A percentile compares a stretch with the other conserved stretches of the same genome.
Evolutionary conservation across 1,140 invertebrate genomes (phyloP).

Genomic region (Penaeus vannamei): DNA sequence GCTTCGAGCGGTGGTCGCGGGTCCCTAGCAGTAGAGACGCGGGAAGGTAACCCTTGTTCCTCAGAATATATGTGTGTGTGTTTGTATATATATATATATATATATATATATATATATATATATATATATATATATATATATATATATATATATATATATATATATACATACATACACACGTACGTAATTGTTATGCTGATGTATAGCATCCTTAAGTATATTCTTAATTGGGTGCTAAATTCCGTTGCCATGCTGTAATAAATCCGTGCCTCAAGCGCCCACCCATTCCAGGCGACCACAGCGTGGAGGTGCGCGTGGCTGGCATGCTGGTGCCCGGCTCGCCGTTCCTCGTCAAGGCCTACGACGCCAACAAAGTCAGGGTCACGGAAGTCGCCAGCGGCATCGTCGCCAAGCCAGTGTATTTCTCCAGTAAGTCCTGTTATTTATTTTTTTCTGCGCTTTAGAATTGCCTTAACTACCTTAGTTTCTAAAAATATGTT

Average conservation of each 20-base stretch:
- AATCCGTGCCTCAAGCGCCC: background rate
- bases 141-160: background rate
- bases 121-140: constrained; percentile 41
- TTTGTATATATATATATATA: background rate
- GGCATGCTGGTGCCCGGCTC: constrained; percentile 91
- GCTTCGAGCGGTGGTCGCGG: too few relatives aligned
- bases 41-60: too few relatives aligned
- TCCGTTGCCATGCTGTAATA: too few relatives aligned
- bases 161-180: too few relatives aligned
- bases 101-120: constrained; percentile 35
- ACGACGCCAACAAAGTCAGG: constrained; percentile 91
- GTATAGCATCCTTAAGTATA: too few relatives aligned
- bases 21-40: too few relatives aligned
- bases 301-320: constrained; percentile 88
- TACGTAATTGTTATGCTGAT: too few relatives aligned
- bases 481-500: background rate
- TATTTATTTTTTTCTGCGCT: background rate
- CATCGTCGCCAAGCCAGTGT: constrained; percentile 90
- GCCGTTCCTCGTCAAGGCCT: constrained; percentile 95
- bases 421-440: constrained; percentile 88
- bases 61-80: too few relatives aligned
- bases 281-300: constrained; percentile 82
- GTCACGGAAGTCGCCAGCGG: constrained; percentile 92
- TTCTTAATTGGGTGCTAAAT: too few relatives aligned
- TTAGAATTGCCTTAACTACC: background rate